Evolutionary conservation across 2,888 invertebrate species (phyloP), one percentile per base, ranked within the genome.

Genomic region (Hydrotaea diabolus): DNA sequence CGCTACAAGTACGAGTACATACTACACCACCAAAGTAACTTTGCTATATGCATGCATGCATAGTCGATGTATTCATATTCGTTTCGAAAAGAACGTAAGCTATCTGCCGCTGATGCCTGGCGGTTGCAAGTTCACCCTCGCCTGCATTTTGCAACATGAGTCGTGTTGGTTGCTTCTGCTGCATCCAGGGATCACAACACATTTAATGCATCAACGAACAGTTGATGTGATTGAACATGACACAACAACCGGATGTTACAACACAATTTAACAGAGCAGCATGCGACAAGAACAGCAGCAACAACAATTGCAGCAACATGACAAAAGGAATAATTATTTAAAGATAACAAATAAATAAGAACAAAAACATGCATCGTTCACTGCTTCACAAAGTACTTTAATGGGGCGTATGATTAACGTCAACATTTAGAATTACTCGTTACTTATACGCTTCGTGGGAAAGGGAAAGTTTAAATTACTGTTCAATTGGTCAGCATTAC

Each of bases 171-270:
- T 62, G 31, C 59, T 8, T 31, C 17, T 36, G 15, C 5, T 64
- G 64, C 71, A 72, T 9, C 31, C 71, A 69, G 76, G 36, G 55
- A 80, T 84, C 80, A 80, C 77, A 55, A 64, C 59, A 77, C 66
- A 86, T 85, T 86, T 83, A 82, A 86, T 85, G 86, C 84, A 77
- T 80, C 84, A 64, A 78, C 74, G 36, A 80, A 75, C 66, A 78
- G 76, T 78, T 85, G 82, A 85, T 55, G 75, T 74, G 80, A 82
- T 46, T 76, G 55, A 72, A 77, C 73, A 77, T 57, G 49, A 73
- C 76, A 76, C 64, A 72, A 59, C 76, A 36, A 43, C 59, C 76
- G 59, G 69, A 55, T 69, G 39, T 55, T 26, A 75, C 59, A 66
- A 31, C 17, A 55, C 57, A 62, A 62, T 55, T 57, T 62, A 62